phyloP scores from a whole-genome alignment of 2,888 invertebrate genomes.

The Chironomus riparius region DNA sequence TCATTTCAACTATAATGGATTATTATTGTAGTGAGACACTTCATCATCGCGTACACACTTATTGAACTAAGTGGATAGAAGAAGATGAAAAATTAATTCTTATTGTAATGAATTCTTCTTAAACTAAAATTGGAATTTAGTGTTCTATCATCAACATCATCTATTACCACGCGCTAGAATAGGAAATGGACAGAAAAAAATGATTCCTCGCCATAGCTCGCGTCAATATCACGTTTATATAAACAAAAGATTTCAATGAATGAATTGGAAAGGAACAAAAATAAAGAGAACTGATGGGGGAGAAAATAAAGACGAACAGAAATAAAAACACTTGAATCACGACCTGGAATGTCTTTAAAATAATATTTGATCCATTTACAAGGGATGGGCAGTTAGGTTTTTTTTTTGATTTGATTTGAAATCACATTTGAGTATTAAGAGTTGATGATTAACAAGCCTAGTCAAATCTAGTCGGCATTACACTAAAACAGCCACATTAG shows the following conservation, averaged over 20 bases:
- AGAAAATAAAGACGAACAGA: background rate
- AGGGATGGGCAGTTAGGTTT: too few species aligned
- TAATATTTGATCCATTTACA: too few species aligned
- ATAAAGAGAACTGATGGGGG: background rate
- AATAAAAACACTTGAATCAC: constrained; percentile 19
- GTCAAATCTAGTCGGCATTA: too few species aligned
- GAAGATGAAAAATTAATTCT: background rate
- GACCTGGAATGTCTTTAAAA: constrained; percentile 4
- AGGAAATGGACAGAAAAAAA: background rate
- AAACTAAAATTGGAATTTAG: background rate
- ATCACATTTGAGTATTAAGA: too few species aligned
- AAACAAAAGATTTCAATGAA: constrained; percentile 23
- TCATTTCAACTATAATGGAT: constrained; percentile 26
- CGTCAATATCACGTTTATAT: background rate
- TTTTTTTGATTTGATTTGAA: too few species aligned
- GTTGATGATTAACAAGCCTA: too few species aligned
- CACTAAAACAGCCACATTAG: too few species aligned
- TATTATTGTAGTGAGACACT: constrained; percentile 23
- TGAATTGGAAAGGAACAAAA: background rate
- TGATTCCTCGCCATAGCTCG: background rate
- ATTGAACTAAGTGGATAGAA: too few species aligned
- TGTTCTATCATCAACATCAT: background rate
- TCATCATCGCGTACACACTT: background rate
- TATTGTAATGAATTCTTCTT: background rate
- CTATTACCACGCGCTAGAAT: background rate